A percentile compares a stretch with the other conserved stretches of the same genome.
Conservation (phyloP, 2,113 vertebrate species). For the Elephantulus edwardii region DNA sequence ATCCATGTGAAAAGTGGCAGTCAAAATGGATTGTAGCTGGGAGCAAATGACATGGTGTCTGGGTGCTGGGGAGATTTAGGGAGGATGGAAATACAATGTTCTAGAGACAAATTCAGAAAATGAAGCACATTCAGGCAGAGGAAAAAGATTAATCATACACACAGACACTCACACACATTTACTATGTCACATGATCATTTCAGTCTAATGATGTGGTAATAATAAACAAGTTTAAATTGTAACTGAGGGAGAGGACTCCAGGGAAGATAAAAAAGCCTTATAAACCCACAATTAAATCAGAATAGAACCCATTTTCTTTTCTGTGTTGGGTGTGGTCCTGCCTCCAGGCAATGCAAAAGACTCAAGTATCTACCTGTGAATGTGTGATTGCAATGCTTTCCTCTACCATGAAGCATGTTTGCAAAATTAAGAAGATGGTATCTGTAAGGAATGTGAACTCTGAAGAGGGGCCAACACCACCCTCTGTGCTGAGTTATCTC, state of each 20-base stretch:
- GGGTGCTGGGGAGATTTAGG: not conserved
- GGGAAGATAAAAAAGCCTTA: constrained; percentile 36
- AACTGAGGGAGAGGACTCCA: not conserved
- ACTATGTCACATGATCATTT: not conserved
- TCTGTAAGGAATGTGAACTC: constrained; percentile 36
- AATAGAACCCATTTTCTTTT: constrained; percentile 21
- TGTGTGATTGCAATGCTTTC: not conserved
- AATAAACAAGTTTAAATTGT: constrained; percentile 8
- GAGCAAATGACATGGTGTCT: not conserved
- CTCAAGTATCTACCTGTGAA: constrained; percentile 55
- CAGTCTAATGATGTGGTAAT: constrained; percentile 32
- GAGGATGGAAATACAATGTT: not conserved
- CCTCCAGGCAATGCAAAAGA: constrained; percentile 13
- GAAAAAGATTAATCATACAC: constrained; percentile 7
- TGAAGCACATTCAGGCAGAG: not conserved
- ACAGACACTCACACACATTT: not conserved
- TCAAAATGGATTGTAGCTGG: not conserved
- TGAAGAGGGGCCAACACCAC: constrained; percentile 40
- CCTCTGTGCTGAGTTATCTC: not conserved
- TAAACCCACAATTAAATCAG: constrained; percentile 7
- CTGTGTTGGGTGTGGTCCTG: constrained; percentile 34
- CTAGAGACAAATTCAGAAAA: not conserved
- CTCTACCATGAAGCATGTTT: not conserved
- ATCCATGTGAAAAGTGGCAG: not conserved
- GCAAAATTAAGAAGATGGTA: constrained; percentile 32